phyloP scores from a whole-genome alignment of 1,140 invertebrate species.

The Wiebesia pumilae region DNA sequence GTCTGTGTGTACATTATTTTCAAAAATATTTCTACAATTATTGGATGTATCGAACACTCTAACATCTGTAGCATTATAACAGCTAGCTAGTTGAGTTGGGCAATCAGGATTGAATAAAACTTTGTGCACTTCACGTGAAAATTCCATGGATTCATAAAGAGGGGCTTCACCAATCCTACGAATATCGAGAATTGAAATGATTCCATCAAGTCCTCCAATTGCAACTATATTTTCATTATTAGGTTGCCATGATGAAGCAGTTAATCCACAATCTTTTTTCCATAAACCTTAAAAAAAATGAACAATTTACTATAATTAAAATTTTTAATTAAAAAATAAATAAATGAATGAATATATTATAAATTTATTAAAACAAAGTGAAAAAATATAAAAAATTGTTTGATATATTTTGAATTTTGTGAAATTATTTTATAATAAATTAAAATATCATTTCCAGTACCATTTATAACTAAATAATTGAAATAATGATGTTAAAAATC shows the following conservation, averaged over 20 bases:
- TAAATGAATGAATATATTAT: too few species aligned
- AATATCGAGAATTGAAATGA: conserved; percentile 62
- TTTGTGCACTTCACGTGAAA: conserved; percentile 60
- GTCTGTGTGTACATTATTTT: conserved; percentile 64
- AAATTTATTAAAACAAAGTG: too few species aligned
- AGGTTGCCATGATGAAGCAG: conserved; percentile 63
- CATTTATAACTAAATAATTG: not conserved
- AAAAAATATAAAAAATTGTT: too few species aligned
- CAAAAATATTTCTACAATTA: conserved; percentile 57
- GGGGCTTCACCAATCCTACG: conserved; percentile 57
- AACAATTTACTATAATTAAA: too few species aligned
- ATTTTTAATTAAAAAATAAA: too few species aligned
- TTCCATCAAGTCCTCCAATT: conserved; percentile 64
- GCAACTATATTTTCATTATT: conserved; percentile 61
- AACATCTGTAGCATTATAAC: conserved; percentile 63
- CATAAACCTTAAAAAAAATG: conserved; percentile 63
- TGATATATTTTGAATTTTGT: too few species aligned
- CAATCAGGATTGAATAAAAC: conserved; percentile 63
- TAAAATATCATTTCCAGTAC: too few species aligned
- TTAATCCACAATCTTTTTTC: conserved; percentile 58
- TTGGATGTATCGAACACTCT: conserved; percentile 63
- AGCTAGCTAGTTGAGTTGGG: conserved; percentile 62
- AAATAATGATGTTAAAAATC: not conserved
- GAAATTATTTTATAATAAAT: too few species aligned
- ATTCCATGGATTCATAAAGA: conserved; percentile 54